A percentile compares a stretch with the other conserved stretches of the same genome.
Conservation (phyloP, 2,797 vertebrate genomes). For the Euphonia xanthogaster region DNA sequence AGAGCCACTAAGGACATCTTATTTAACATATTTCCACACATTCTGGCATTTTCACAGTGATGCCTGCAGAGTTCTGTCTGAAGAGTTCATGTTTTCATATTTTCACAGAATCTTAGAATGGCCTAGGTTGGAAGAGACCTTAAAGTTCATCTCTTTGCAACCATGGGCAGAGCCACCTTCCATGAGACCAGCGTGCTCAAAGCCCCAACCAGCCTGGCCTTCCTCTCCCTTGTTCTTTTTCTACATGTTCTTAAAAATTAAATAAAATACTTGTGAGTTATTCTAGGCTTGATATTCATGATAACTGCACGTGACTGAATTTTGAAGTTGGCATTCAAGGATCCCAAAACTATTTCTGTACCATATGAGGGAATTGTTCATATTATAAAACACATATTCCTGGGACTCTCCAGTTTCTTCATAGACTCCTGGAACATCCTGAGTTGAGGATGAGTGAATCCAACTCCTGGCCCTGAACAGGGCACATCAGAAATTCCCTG, state of each 20-base stretch:
- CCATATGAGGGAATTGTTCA: accelerated
- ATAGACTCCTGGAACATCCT: background rate
- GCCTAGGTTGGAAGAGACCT: background rate
- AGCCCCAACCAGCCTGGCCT: background rate
- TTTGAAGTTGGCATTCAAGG: background rate
- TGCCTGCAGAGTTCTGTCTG: background rate
- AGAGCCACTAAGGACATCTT: background rate
- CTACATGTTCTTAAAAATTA: accelerated
- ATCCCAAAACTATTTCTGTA: background rate
- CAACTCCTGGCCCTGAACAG: background rate
- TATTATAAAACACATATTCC: background rate
- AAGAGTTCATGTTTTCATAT: background rate
- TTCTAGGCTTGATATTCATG: background rate
- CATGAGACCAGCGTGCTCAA: background rate
- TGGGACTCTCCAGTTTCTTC: background rate
- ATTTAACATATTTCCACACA: background rate
- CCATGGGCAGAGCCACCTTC: background rate
- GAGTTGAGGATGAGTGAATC: accelerated
- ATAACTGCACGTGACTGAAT: accelerated
- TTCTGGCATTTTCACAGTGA: background rate
- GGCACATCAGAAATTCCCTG: background rate
- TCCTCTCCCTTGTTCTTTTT: background rate
- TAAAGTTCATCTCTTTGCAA: background rate
- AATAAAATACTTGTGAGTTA: background rate
- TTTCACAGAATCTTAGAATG: background rate